phyloP scores from a whole-genome alignment of 2,888 invertebrate species.

The Dryadula phaetusa region DNA sequence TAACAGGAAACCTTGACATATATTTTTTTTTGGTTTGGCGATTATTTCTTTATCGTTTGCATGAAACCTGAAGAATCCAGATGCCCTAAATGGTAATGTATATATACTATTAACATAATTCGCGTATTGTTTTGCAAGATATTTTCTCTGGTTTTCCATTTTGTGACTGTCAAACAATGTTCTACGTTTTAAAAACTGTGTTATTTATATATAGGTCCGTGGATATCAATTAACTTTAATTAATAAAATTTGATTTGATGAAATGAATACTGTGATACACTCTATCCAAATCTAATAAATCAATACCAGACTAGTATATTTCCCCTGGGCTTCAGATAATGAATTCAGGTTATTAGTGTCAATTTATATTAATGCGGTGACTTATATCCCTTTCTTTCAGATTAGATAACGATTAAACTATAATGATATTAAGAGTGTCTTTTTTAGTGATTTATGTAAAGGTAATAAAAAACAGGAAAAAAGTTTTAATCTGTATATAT shows the following conservation, averaged over 20 bases:
- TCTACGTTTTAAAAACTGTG: not conserved
- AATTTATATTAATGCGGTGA: not conserved
- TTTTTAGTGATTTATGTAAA: not conserved
- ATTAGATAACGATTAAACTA: not conserved
- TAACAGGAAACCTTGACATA: not conserved
- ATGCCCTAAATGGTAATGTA: slow-evolving; percentile 13
- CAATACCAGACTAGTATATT: not conserved
- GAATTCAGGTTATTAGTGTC: not conserved
- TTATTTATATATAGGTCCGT: not conserved
- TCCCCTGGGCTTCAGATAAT: slow-evolving; percentile 3
- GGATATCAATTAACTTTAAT: not conserved
- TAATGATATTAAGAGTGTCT: not conserved
- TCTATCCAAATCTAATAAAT: not conserved
- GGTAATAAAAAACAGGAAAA: slow-evolving; percentile 48
- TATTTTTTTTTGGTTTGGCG: slow-evolving; percentile 36
- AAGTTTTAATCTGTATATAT: slow-evolving; percentile 79
- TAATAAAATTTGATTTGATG: not conserved
- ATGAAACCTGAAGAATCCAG: slow-evolving; percentile 59
- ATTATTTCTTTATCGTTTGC: slow-evolving; percentile 56
- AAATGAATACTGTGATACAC: not conserved
- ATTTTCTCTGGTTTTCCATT: slow-evolving; percentile 37
- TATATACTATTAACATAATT: slow-evolving; percentile 22
- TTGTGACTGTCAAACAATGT: not conserved
- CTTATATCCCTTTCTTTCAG: not conserved
- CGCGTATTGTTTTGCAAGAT: slow-evolving; percentile 34